Conservation (phyloP, 2,888 invertebrate genomes). For the Onchidella celtica region DNA sequence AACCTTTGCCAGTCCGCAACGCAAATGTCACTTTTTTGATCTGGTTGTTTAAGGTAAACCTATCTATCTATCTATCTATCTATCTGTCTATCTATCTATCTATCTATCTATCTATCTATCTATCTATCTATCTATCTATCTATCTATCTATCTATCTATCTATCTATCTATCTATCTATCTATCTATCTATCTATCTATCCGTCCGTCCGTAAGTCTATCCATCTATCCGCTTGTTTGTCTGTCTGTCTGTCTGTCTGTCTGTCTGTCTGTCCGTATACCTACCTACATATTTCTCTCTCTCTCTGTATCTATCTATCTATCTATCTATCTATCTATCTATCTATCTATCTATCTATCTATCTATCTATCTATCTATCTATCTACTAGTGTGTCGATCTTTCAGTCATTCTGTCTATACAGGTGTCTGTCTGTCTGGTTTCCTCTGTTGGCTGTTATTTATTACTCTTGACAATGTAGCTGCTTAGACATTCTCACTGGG, state of each 20-base stretch:
- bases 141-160: neutral
- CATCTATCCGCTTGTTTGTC: neutral
- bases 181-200: conserved; percentile 10
- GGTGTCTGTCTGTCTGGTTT: neutral
- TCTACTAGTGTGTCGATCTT: conserved; percentile 7
- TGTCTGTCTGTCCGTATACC: neutral
- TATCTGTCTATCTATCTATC: neutral
- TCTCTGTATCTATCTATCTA: neutral
- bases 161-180: neutral
- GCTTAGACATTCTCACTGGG: no score
- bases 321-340: conserved; percentile 4
- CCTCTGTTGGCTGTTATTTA: neutral
- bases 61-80: neutral
- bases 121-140: neutral
- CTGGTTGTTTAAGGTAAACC: neutral
- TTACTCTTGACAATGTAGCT: no score
- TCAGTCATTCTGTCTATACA: neutral
- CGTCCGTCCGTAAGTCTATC: neutral
- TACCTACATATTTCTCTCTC: no score
- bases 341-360: conserved; percentile 8
- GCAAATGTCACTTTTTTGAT: neutral
- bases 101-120: neutral
- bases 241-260: neutral
- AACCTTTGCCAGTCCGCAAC: neutral
- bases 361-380: conserved; percentile 12